Evolutionary conservation across 2,797 vertebrate genomes (phyloP).

Genomic region (Menidia menidia): DNA sequence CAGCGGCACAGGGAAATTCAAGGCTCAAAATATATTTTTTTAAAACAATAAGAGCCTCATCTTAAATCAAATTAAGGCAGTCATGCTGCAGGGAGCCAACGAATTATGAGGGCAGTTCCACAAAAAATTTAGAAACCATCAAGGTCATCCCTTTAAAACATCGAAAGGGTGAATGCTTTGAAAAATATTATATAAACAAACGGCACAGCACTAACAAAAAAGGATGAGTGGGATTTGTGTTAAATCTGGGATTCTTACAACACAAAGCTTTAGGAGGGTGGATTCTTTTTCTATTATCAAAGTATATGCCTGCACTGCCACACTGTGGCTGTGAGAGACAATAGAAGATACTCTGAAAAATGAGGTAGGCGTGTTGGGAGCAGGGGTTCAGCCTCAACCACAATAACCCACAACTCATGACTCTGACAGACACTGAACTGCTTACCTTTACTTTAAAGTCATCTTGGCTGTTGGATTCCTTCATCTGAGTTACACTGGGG

Average conservation of each 20-base stretch:
- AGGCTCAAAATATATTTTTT: background rate
- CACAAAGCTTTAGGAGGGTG: background rate
- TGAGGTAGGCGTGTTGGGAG: background rate
- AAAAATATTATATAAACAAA: background rate
- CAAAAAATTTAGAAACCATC: background rate
- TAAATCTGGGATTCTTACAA: conserved; percentile 2
- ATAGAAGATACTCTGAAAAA: conserved; percentile 14
- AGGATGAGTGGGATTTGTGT: conserved; percentile 3
- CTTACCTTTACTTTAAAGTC: conserved; percentile 95
- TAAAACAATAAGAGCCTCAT: conserved; percentile 7
- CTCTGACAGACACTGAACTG: background rate
- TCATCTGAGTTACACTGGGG: conserved; percentile 90
- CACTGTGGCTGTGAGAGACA: conserved; percentile 51
- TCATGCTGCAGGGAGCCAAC: conserved; percentile 6
- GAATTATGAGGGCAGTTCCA: conserved; percentile 17
- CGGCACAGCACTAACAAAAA: background rate
- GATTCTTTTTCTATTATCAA: background rate
- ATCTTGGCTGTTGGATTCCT: conserved; percentile 95
- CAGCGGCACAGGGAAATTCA: background rate
- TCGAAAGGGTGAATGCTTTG: background rate
- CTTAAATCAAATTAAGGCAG: conserved; percentile 26
- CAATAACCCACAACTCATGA: background rate
- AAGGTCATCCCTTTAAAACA: conserved; percentile 4
- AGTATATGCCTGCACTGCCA: conserved; percentile 65
- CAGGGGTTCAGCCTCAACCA: background rate